Conservation (phyloP, 2,888 invertebrate species). For the Diaprepes abbreviatus region DNA sequence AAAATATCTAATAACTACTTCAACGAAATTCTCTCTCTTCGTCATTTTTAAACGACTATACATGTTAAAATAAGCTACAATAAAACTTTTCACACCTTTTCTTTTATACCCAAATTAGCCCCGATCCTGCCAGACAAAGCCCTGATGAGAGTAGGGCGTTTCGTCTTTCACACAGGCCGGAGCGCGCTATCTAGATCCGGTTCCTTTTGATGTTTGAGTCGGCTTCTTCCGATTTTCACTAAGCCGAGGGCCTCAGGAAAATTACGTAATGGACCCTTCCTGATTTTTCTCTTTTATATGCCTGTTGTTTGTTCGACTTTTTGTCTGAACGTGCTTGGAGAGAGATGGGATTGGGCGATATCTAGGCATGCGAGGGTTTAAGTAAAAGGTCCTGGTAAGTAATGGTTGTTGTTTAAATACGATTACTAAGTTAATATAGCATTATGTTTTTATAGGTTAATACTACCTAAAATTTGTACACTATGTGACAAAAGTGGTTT, state of each 20-base stretch:
- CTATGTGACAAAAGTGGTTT: no score
- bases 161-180: slow-evolving; percentile 7
- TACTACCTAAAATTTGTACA: no score
- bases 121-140: background rate
- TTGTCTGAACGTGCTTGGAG: background rate
- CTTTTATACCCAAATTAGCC: slow-evolving; percentile 16
- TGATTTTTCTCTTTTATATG: slow-evolving; percentile 14
- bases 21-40: no score
- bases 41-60: background rate
- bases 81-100: slow-evolving; percentile 1
- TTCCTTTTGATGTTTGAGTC: slow-evolving; percentile 21
- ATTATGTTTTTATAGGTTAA: no score
- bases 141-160: slow-evolving; percentile 9
- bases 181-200: slow-evolving; percentile 18
- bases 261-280: slow-evolving; percentile 23
- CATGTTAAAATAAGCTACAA: slow-evolving; percentile 1
- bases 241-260: background rate
- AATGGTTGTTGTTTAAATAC: no score
- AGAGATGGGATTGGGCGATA: slow-evolving; percentile 10
- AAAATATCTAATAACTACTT: no score
- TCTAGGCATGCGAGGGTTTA: background rate
- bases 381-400: background rate
- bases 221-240: slow-evolving; percentile 13
- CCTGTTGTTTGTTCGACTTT: background rate
- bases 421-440: no score